A percentile compares a stretch with the other conserved stretches of the same genome.
These are phyloP conservation scores for Myotis yumanensis DNA, from an alignment of 2,113 vertebrate genomes.

Conservation along the genomic window DNA sequence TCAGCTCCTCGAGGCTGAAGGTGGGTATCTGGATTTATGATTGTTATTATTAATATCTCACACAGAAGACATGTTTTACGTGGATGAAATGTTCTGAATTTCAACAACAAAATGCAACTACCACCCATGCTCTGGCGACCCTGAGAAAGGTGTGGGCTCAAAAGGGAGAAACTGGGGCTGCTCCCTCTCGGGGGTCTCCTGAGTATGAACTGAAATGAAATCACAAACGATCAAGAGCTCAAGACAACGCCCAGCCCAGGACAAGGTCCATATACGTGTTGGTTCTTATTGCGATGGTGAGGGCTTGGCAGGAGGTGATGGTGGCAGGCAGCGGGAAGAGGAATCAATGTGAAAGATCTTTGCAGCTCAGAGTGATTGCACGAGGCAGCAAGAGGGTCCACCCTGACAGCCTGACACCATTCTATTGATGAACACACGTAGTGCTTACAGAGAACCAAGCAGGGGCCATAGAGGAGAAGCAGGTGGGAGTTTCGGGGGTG, in stretches of 20 bases:
- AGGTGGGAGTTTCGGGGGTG: rapidly evolving
- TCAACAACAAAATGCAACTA: background rate
- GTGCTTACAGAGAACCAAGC: background rate
- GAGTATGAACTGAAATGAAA: background rate
- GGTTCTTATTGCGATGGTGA: background rate
- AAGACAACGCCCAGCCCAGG: background rate
- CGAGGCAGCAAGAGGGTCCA: background rate
- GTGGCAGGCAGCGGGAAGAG: background rate
- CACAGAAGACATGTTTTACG: background rate
- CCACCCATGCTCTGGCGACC: too few species aligned
- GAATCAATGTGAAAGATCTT: background rate
- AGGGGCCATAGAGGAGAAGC: background rate
- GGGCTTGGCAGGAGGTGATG: rapidly evolving
- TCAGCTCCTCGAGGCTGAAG: background rate
- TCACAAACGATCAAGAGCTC: too few species aligned
- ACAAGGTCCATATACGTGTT: rapidly evolving
- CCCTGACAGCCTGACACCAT: background rate
- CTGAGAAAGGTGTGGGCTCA: rapidly evolving
- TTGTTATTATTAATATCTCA: background rate
- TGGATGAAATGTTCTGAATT: background rate
- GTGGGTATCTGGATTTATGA: background rate
- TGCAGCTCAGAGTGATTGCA: background rate
- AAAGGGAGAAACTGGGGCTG: background rate
- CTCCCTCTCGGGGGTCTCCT: background rate
- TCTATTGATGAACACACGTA: background rate